Percentiles rank a stretch among this genome's conserved stretches.
Evolutionary conservation across 2,797 vertebrate genomes (phyloP).

Genomic region (Pyrocephalus nanus): DNA sequence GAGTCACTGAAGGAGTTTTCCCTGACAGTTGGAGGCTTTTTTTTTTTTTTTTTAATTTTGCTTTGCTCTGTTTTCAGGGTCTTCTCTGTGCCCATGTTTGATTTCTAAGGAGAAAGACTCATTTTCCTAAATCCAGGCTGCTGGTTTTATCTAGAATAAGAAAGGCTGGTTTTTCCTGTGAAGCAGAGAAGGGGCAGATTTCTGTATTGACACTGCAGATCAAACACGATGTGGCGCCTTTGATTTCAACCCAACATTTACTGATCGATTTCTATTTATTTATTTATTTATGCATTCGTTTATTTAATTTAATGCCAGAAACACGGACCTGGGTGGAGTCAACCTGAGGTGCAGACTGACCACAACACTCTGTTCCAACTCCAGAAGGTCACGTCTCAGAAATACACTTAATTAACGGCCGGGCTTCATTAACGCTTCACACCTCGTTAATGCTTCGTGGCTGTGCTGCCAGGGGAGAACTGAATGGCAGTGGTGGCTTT

Average conservation of each 20-base stretch:
- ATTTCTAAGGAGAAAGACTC: not conserved
- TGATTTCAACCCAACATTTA: not conserved
- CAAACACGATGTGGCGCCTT: rapidly evolving
- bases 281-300: no score
- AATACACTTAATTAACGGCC: not conserved
- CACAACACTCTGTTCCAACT: not conserved
- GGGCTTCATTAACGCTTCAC: not conserved
- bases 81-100: not conserved
- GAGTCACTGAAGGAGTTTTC: not conserved
- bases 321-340: not conserved
- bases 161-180: no score
- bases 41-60: not conserved
- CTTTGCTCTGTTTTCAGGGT: not conserved
- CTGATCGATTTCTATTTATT: no score
- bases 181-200: not conserved
- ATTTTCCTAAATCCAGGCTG: not conserved
- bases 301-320: not conserved
- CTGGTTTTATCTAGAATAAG: no score
- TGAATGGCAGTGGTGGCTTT: not conserved
- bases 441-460: not conserved
- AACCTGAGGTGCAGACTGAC: not conserved
- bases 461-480: not conserved
- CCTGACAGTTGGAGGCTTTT: not conserved
- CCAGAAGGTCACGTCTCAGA: not conserved
- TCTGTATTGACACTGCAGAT: not conserved